Base-by-base conservation (phyloP, 2,888 invertebrate species). In the Orthosia gothica region DNA sequence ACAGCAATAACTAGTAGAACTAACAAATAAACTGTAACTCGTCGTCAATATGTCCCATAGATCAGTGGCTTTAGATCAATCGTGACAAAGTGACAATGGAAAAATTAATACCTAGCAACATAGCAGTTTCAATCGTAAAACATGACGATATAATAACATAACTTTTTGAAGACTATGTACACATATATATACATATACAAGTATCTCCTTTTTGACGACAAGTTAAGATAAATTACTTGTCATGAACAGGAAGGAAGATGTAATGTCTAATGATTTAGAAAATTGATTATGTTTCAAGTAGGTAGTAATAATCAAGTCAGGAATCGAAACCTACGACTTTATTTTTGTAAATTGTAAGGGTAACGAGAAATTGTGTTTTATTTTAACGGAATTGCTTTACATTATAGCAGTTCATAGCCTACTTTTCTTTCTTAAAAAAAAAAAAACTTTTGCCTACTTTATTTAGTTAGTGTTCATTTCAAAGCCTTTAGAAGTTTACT, bases 281-380 rank as follows among this genome's bases (percentile, higher is more conserved):
- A 55, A n/a, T 16, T 15, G 23, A 20, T 20, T n/a, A 23, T 57
- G 20, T 26, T 26, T 15, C 50, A 11, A 59, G 16, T 32, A 47
- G 40, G 40, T 40, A 40, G 9, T 40, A 40, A 40, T 40, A 40
- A 40, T 5, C 16, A 55, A 20, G 18, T 52, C 5, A 65, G 9
- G 32, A 59, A 52, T n/a, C 15, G 3, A 52, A 23, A 47, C 23
- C 20, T 32, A 26, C 13, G 13, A 2, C 13, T 50, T 74, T 18
- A 18, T 47, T 58, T 49, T 63, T 15, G 7, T 32, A 9, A 73
- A n/a, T 47, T 49, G 7, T n/a, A 16, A 73, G 23, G n/a, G 55
- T 32, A 49, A 12, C 2, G 3, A 7, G 15, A 49, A 20, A 40
- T 16, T 15, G 18, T 26, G 20, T 26, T 57, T 49, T 2, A 40